Percentiles rank a stretch among this genome's conserved stretches.
phyloP scores from a whole-genome alignment of 2,113 vertebrate species.

The Synchiropus splendidus region DNA sequence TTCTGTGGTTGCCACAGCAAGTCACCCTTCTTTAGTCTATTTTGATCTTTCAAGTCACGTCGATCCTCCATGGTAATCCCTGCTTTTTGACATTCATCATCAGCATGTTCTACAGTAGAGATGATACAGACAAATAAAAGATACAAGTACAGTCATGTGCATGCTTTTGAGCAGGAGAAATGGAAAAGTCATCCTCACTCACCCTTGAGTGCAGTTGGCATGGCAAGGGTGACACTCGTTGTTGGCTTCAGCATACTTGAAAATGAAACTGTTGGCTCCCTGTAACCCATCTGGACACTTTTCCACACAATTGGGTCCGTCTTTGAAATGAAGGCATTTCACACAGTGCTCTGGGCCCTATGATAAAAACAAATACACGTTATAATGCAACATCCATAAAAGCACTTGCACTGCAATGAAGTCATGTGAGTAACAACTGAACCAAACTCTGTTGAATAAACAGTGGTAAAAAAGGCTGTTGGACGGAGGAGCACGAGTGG shows the following conservation, averaged over 20 bases:
- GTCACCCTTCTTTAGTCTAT: too few relatives aligned
- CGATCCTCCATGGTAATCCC: too few relatives aligned
- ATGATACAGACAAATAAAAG: too few relatives aligned
- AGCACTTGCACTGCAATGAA: not conserved
- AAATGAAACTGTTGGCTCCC: conserved; percentile 94
- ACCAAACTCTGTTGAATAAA: not conserved
- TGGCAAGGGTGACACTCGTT: conserved; percentile 92
- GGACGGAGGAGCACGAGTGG: conserved; percentile 1
- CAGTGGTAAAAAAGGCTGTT: conserved; percentile 14
- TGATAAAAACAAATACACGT: too few relatives aligned
- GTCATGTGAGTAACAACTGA: too few relatives aligned
- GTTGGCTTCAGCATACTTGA: conserved; percentile 91
- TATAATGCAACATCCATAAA: too few relatives aligned
- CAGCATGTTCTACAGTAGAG: too few relatives aligned
- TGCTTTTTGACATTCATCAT: too few relatives aligned
- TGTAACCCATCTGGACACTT: conserved; percentile 95
- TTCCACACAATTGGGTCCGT: conserved; percentile 96
- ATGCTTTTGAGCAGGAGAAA: not conserved
- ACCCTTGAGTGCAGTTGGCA: conserved; percentile 93
- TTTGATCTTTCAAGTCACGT: too few relatives aligned
- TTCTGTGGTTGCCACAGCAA: too few relatives aligned
- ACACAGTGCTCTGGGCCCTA: conserved; percentile 94
- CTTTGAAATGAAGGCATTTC: conserved; percentile 94
- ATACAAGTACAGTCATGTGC: too few relatives aligned
- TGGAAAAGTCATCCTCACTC: conserved; percentile 7